Evolutionary conservation across 2,888 invertebrate genomes (phyloP), one percentile per base, ranked within the genome.

Genomic region (Branchipolynoe longqiensis): DNA sequence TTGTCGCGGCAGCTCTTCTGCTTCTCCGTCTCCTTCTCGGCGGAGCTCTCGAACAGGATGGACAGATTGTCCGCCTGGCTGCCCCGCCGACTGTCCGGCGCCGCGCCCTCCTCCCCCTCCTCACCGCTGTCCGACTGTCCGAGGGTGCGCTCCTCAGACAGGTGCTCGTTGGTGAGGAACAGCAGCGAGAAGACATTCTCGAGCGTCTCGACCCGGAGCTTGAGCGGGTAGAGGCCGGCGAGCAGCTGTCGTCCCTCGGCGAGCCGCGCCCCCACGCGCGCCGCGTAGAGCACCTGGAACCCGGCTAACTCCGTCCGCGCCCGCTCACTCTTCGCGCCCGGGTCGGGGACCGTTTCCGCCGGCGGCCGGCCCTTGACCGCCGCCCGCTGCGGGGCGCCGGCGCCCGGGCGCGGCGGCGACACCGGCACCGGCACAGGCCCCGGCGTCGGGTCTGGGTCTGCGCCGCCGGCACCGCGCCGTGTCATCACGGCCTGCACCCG

Each of bases 161-260:
- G 94, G 91, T 96, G 95, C 90, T 96, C 95, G 89, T 95, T 95
- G 88, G 95, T 95, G 78, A 96, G 90, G 92, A 96, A 96, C 58
- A 97, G 94, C 89, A 96, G 95, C 0, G 96, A 95, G 92, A 96
- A 97, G 88, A 97, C 95, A 92, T 96, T 95, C 92, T 96, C 96
- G 85, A 97, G 94, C 0, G 96, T 94, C 94, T 96, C 96, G 0
- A 95, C 89, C 36, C 93, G 88, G 81, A 90, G 92, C 12, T 91
- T 90, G 82, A 93, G 88, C 36, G 93, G 93, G 83, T 91, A 91
- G 36, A 92, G 86, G 62, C 89, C 88, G 6, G 90, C 83, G 12
- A 92, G 86, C 41, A 90, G 91, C 18, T 88, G 86, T 8, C 54
- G 62, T 0, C 64, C 84, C 33, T 83, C 69, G 18, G 58, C 8